phyloP scores from a whole-genome alignment of 2,113 vertebrate species.

The Chaetops frenatus region DNA sequence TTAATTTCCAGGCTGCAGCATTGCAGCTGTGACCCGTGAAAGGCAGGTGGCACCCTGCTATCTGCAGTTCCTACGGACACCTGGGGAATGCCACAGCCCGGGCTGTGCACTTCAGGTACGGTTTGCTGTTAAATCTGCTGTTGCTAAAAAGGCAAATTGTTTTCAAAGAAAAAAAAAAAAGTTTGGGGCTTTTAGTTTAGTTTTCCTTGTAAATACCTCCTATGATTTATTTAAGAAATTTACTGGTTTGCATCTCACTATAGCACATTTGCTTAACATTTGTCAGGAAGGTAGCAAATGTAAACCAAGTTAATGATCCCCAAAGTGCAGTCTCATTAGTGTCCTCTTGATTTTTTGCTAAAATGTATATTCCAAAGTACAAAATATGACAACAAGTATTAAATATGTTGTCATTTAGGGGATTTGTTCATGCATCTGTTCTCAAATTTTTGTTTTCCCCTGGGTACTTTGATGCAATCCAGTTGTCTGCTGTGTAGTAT shows the following conservation, averaged over 20 bases:
- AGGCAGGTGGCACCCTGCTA: slow-evolving; percentile 39
- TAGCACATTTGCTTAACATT: not conserved
- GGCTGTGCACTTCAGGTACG: not conserved
- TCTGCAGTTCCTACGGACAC: not conserved
- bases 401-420: not conserved
- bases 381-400: not conserved
- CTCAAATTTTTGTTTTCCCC: not conserved
- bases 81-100: not conserved
- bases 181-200: not conserved
- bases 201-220: not conserved
- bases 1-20: not conserved
- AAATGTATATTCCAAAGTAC: not conserved
- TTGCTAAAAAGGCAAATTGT: not conserved
- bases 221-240: not conserved
- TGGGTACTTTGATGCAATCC: not conserved
- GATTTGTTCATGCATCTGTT: not conserved
- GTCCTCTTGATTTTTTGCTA: not conserved
- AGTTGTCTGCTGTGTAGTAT: not conserved
- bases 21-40: not conserved
- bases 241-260: not conserved
- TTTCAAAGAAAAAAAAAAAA: not conserved
- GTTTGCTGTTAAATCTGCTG: not conserved
- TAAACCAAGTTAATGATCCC: not conserved
- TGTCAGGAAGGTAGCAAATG: not conserved
- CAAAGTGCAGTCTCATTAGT: not conserved